phyloP scores from a whole-genome alignment of 92 coral and sea anemone species.

The Palythoa heliodiscus region DNA sequence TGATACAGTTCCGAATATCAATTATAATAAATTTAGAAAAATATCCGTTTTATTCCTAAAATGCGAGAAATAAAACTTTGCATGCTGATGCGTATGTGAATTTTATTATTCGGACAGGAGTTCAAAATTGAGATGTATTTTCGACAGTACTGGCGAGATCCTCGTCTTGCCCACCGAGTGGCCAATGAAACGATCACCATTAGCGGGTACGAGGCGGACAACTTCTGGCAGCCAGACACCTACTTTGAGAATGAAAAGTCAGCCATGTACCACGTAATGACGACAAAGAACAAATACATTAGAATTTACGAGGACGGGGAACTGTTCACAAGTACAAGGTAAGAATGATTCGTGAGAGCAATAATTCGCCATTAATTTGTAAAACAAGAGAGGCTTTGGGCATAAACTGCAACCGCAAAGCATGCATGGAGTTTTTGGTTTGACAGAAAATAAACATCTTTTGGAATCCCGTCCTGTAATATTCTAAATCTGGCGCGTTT shows the following conservation, averaged over 20 bases:
- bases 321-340: slow-evolving; percentile 72
- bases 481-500: too few relatives aligned
- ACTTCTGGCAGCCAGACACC: slow-evolving; percentile 84
- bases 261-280: slow-evolving; percentile 68
- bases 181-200: slow-evolving; percentile 54
- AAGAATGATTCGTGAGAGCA: neutral
- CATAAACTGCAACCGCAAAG: too few relatives aligned
- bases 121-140: slow-evolving; percentile 77
- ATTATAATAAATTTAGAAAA: too few relatives aligned
- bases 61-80: too few relatives aligned
- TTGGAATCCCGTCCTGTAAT: too few relatives aligned
- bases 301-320: slow-evolving; percentile 64
- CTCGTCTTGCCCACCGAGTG: slow-evolving; percentile 55
- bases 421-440: too few relatives aligned
- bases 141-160: slow-evolving; percentile 78
- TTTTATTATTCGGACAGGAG: slow-evolving; percentile 41
- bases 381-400: too few relatives aligned
- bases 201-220: slow-evolving; percentile 60
- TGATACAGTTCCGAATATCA: too few relatives aligned
- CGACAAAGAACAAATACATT: slow-evolving; percentile 62
- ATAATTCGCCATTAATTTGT: too few relatives aligned
- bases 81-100: too few relatives aligned
- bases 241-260: slow-evolving; percentile 73
- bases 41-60: too few relatives aligned
- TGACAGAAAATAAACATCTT: too few relatives aligned